A percentile compares a stretch with the other conserved stretches of the same genome.
phyloP scores from a whole-genome alignment of 2,888 invertebrate species.

The Cartodere bifasciata region DNA sequence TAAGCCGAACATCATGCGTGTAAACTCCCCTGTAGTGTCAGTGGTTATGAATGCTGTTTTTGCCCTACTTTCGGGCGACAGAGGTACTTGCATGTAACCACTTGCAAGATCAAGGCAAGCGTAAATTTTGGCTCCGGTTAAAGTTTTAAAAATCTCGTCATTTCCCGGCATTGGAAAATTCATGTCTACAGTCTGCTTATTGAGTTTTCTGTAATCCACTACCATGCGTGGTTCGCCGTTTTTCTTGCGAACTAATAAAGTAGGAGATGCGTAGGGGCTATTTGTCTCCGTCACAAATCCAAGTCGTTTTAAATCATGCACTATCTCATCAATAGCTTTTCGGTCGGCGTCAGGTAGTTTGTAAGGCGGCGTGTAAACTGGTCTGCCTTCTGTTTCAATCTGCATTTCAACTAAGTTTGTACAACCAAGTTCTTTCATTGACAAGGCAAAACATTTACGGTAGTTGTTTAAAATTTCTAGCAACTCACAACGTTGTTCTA shows the following conservation, averaged over 20 bases:
- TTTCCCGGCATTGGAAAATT: constrained; percentile 12
- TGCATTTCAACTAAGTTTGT: too few species aligned
- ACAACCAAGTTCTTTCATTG: too few species aligned
- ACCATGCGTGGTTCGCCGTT: constrained; percentile 15
- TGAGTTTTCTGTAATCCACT: constrained; percentile 16
- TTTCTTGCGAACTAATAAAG: constrained; percentile 16
- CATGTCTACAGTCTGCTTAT: constrained; percentile 13
- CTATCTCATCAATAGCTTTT: constrained; percentile 9
- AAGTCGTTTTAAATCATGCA: constrained; percentile 10
- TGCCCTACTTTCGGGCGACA: constrained; percentile 10
- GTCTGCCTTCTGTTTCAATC: too few species aligned
- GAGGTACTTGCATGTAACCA: constrained; percentile 12
- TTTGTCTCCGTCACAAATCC: constrained; percentile 13
- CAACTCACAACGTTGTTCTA: too few species aligned
- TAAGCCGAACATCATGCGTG: constrained; percentile 21
- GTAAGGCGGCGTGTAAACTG: constrained; percentile 11
- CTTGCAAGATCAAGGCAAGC: constrained; percentile 10
- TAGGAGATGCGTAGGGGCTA: constrained; percentile 11
- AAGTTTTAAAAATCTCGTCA: constrained; percentile 10
- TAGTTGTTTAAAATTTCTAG: too few species aligned
- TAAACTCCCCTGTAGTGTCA: constrained; percentile 21
- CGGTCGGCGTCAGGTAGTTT: constrained; percentile 7
- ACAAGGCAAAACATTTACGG: too few species aligned
- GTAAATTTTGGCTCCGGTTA: constrained; percentile 8
- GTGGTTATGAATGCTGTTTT: constrained; percentile 25